Base-by-base conservation (phyloP, 2,888 invertebrate genomes). In the Masnerella sp. region DNA sequence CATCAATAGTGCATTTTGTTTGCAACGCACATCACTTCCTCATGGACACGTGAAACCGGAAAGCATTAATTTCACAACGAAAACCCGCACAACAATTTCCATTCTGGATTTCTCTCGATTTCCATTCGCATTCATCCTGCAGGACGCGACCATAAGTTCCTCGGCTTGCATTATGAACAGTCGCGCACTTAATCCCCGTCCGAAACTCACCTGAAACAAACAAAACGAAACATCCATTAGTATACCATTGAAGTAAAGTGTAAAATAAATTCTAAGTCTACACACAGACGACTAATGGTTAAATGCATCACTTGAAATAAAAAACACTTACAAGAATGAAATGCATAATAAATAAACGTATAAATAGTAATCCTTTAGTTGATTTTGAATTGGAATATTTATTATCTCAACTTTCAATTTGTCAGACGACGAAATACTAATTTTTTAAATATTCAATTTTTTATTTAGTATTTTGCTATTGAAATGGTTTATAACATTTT, bases 121-220 rank as follows among this genome's bases (percentile, higher is more conserved):
- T 51, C 49, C 49, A 34, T 34, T 22, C 20, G 8, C 34, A 20
- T 51, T 51, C 20, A 51, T 51, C 51, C 51, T n/a, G 5, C 20
- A 1, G 11, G 17, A 38, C 42, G 42, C 17, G 20, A 11, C 42
- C 8, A 25, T 7, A 43, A 14, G n/a, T 49, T 32, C 32, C 12
- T 30, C 5, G 32, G 8, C 7, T n/a, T n/a, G n/a, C n/a, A n/a
- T n/a, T n/a, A 49, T 18, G 11, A 30, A 49, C 18, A 32, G n/a
- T 32, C 18, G 47, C 25, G 17, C 40, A 38, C 11, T 42, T 15
- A 40, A 34, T 34, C 18, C 42, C 14, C 17, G 18, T 14, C 28
- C 22, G 42, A 67, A 32, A 32, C 69, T 69, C 69, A 69, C 69
- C 69, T 69, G 61, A 52, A 69, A 69, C 69, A 69, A 52, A 61